phyloP scores from a whole-genome alignment of 2,113 vertebrate genomes.

The Chaenogobius annularis region DNA sequence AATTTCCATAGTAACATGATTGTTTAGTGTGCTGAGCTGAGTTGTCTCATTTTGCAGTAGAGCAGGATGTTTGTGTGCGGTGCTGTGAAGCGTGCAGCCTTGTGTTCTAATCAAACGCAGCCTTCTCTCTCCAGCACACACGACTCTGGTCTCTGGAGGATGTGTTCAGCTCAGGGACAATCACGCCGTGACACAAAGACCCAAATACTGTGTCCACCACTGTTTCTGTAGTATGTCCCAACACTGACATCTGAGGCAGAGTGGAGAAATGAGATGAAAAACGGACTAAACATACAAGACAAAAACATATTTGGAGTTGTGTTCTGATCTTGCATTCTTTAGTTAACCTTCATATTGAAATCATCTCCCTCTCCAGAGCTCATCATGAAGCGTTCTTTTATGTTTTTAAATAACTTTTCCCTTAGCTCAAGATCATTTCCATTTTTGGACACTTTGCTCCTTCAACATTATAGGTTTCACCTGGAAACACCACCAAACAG shows the following conservation, averaged over 20 bases:
- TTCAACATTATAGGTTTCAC: too few relatives aligned
- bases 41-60: constrained; percentile 37
- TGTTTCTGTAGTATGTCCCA: constrained; percentile 28
- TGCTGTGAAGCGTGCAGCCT: constrained; percentile 32
- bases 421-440: too few relatives aligned
- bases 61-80: constrained; percentile 52
- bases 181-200: constrained; percentile 13
- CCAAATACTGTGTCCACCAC: neutral
- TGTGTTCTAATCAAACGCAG: constrained; percentile 56
- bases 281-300: neutral
- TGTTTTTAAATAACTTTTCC: too few relatives aligned
- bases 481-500: too few relatives aligned
- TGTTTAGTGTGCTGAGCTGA: neutral
- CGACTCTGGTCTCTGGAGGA: constrained; percentile 15
- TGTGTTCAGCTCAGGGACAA: constrained; percentile 9
- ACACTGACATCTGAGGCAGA: constrained; percentile 12
- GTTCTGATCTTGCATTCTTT: neutral
- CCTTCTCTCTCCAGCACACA: neutral
- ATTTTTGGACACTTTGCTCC: too few relatives aligned
- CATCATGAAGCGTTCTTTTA: too few relatives aligned
- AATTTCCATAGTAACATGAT: too few relatives aligned
- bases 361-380: too few relatives aligned
- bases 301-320: neutral
- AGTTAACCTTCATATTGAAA: too few relatives aligned
- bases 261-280: constrained; percentile 4